These are phyloP conservation scores for Papilio polyxenes DNA, from an alignment of 1,140 invertebrate species.

Conservation along the genomic window DNA sequence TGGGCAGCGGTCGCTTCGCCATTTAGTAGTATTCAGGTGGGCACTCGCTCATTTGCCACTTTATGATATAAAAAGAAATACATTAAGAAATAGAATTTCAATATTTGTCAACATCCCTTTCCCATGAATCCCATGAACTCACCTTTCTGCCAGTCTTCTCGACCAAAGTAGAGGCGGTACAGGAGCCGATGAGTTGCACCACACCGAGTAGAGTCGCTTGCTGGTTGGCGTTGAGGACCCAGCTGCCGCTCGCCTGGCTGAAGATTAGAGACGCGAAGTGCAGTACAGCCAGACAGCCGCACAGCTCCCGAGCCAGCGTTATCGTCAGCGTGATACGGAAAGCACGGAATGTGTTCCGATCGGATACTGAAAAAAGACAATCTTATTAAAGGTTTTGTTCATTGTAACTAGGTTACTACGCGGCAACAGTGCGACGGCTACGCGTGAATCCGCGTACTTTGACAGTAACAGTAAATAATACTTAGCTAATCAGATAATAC, in stretches of 20 bases:
- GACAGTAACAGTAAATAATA: no score
- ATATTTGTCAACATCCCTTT: no score
- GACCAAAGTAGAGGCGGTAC: conserved; percentile 64
- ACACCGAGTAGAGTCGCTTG: conserved; percentile 65
- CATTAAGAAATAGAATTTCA: no score
- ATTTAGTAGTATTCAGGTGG: no score
- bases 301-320: conserved; percentile 67
- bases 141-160: conserved; percentile 59
- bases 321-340: conserved; percentile 70
- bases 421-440: no score
- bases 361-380: conserved; percentile 57
- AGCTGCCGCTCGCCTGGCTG: conserved; percentile 60
- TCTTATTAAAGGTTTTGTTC: neutral
- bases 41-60: no score
- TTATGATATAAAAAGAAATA: no score
- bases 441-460: no score
- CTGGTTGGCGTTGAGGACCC: conserved; percentile 67
- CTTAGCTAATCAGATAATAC: no score
- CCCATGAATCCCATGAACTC: no score
- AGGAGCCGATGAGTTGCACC: conserved; percentile 68
- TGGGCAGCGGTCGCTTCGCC: no score
- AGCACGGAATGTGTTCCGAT: conserved; percentile 63
- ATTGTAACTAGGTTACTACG: neutral
- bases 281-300: conserved; percentile 69
- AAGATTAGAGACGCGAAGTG: conserved; percentile 75